Conservation (phyloP, 2,113 vertebrate species). For the Microtus montanus region DNA sequence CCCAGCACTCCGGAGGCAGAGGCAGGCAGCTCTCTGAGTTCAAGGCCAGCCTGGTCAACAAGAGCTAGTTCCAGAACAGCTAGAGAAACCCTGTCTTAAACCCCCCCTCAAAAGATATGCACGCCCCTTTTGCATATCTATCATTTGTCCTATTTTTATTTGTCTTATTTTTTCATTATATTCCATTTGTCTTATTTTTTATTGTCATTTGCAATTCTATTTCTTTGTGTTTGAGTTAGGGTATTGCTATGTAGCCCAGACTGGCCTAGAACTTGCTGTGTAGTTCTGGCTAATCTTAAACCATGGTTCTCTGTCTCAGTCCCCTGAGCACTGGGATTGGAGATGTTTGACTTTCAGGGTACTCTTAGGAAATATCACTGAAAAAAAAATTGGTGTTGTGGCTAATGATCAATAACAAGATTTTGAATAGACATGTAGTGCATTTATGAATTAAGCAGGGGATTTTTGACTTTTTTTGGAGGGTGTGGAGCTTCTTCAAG, state of each 20-base stretch:
- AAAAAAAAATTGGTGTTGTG: not conserved
- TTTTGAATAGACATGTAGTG: not conserved
- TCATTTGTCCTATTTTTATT: not conserved
- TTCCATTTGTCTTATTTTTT: not conserved
- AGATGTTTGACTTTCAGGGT: not conserved
- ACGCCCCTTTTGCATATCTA: not conserved
- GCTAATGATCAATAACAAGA: not conserved
- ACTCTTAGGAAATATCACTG: not conserved
- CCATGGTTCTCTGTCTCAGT: not conserved
- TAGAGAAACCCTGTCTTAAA: too few relatives aligned
- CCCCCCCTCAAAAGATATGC: too few relatives aligned
- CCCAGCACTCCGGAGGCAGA: too few relatives aligned
- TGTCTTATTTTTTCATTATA: not conserved
- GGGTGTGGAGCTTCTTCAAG: not conserved
- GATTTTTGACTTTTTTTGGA: not conserved
- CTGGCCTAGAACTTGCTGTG: not conserved
- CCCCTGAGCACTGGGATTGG: not conserved
- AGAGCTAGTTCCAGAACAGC: too few relatives aligned
- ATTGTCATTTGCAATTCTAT: not conserved
- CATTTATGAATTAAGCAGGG: not conserved
- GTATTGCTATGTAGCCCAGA: not conserved
- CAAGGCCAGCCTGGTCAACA: too few relatives aligned
- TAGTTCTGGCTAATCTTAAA: not conserved
- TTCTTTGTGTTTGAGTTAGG: not conserved
- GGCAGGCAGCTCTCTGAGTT: too few relatives aligned